These are phyloP conservation scores for Cheumatopsyche charites DNA, from an alignment of 1,140 invertebrate genomes.

Conservation along the genomic window DNA sequence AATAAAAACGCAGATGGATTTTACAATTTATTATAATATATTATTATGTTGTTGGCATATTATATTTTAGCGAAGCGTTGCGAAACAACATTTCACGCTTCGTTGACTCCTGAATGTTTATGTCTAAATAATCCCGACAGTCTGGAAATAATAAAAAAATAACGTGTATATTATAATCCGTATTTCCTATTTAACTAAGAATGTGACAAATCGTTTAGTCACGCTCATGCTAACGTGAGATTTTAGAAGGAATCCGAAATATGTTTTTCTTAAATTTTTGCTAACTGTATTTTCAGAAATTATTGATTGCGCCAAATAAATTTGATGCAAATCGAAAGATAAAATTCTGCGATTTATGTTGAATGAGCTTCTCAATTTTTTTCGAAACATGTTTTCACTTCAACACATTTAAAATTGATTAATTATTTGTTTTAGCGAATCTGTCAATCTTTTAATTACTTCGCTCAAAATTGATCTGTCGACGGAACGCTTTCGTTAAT, in stretches of 20 bases:
- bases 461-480: too few species aligned
- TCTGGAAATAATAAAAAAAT: too few species aligned
- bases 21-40: not conserved
- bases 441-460: too few species aligned
- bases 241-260: not conserved
- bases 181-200: conserved; percentile 19
- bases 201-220: not conserved
- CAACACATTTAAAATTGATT: too few species aligned
- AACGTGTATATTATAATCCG: conserved; percentile 12
- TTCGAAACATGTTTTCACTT: too few species aligned
- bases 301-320: too few species aligned
- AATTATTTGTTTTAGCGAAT: too few species aligned
- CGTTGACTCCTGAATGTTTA: not conserved
- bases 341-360: too few species aligned
- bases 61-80: not conserved
- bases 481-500: not conserved
- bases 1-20: not conserved
- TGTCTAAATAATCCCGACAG: conserved; percentile 13
- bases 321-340: too few species aligned
- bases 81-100: not conserved
- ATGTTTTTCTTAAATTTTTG: not conserved
- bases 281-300: too few species aligned
- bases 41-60: not conserved
- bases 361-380: too few species aligned
- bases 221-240: not conserved